Conservation (phyloP, 2,113 vertebrate genomes). For the Lutjanus erythropterus region DNA sequence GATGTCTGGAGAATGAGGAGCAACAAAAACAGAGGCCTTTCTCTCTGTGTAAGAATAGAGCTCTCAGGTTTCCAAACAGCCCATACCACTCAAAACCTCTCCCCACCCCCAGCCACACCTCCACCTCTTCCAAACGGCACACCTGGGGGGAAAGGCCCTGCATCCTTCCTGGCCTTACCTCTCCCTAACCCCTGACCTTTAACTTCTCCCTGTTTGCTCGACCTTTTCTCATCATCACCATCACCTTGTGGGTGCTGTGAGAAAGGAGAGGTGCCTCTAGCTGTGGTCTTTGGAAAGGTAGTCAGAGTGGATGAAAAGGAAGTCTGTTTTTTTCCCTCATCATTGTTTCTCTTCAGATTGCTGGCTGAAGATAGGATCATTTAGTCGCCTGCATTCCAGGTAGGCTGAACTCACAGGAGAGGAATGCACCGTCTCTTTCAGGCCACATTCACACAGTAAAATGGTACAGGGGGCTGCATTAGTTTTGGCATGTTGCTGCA, state of each 20-base stretch:
- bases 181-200: conserved; percentile 64
- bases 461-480: neutral
- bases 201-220: conserved; percentile 25
- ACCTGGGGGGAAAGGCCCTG: conserved; percentile 68
- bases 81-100: conserved; percentile 35
- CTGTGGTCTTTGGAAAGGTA: conserved; percentile 8
- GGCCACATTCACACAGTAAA: conserved; percentile 18
- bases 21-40: conserved; percentile 15
- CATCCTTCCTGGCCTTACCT: conserved; percentile 63
- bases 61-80: conserved; percentile 60
- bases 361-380: conserved; percentile 61
- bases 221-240: conserved; percentile 52
- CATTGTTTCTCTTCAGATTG: neutral
- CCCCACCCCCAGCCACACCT: conserved; percentile 7
- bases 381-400: conserved; percentile 70
- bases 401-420: conserved; percentile 62
- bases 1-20: conserved; percentile 8
- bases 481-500: neutral
- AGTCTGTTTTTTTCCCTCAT: neutral
- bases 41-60: conserved; percentile 22
- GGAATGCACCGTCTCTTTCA: conserved; percentile 65
- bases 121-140: conserved; percentile 50
- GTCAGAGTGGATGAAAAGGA: conserved; percentile 25
- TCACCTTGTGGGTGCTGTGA: conserved; percentile 34
- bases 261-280: conserved; percentile 5